phyloP scores from a whole-genome alignment of 2,888 invertebrate genomes.

The Tridacna crocea region DNA sequence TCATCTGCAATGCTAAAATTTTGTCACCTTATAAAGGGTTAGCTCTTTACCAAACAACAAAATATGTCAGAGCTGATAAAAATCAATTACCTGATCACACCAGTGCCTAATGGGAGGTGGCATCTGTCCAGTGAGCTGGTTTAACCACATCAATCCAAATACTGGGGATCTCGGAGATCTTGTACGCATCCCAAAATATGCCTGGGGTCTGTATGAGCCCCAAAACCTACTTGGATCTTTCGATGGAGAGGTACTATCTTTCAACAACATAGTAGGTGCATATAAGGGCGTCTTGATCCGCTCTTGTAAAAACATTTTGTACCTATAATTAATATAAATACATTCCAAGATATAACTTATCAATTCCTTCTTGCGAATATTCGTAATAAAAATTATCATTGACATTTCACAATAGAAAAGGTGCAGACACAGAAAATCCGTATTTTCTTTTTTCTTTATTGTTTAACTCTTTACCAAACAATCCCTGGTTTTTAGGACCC shows the following conservation, averaged over 20 bases:
- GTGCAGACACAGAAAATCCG: too few species aligned
- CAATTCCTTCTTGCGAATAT: too few species aligned
- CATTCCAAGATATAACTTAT: too few species aligned
- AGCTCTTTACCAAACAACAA: too few species aligned
- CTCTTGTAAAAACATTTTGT: conserved; percentile 69
- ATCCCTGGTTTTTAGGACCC: too few species aligned
- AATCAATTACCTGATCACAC: conserved; percentile 87
- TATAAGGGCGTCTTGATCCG: conserved; percentile 73
- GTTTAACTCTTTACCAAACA: too few species aligned
- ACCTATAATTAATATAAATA: conserved; percentile 43
- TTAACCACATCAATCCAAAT: conserved; percentile 98
- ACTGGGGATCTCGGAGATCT: conserved; percentile 94
- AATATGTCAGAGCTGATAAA: too few species aligned
- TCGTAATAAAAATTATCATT: too few species aligned
- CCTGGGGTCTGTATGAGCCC: conserved; percentile 91
- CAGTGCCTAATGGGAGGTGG: conserved; percentile 89
- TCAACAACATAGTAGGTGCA: conserved; percentile 70
- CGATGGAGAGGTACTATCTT: conserved; percentile 68
- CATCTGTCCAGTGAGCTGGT: conserved; percentile 86
- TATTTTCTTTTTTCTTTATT: too few species aligned
- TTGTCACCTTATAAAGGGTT: too few species aligned
- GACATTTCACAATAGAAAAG: too few species aligned
- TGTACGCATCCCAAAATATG: conserved; percentile 89
- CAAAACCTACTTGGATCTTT: conserved; percentile 86
- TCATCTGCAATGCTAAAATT: too few species aligned